A percentile compares a stretch with the other conserved stretches of the same genome.
Evolutionary conservation across 2,113 vertebrate species (phyloP).

Genomic region (Centrocercus urophasianus): DNA sequence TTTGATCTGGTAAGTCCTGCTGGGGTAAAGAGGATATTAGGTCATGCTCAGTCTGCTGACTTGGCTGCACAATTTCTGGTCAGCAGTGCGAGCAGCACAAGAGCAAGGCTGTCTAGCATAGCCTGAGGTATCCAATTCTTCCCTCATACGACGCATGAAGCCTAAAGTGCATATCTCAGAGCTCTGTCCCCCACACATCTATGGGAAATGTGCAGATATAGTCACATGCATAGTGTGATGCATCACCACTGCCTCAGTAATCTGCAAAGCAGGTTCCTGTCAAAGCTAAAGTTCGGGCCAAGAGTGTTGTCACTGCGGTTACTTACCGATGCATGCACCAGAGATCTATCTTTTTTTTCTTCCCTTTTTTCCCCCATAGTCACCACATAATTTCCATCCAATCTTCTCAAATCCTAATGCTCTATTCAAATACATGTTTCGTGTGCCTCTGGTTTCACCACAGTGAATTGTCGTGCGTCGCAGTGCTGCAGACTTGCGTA

Average conservation of each 20-base stretch:
- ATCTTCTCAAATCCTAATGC: neutral
- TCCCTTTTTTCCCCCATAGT: neutral
- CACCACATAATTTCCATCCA: neutral
- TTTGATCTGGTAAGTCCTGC: neutral
- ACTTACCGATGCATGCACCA: rapidly evolving
- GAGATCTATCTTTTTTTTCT: neutral
- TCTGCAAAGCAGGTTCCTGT: neutral
- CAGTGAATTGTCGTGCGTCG: rapidly evolving
- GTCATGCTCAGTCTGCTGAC: neutral
- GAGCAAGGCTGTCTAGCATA: rapidly evolving
- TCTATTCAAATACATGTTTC: neutral
- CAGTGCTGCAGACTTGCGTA: neutral
- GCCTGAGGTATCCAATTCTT: neutral
- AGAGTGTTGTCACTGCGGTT: neutral
- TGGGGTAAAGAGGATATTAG: neutral
- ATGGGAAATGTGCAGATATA: neutral
- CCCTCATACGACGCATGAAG: neutral
- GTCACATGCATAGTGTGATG: neutral
- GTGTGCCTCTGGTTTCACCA: neutral
- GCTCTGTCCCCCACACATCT: rapidly evolving
- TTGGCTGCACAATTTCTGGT: neutral
- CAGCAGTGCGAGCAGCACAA: neutral
- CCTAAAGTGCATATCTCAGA: neutral
- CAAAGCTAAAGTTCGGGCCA: neutral
- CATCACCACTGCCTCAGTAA: neutral